A percentile compares a stretch with the other conserved stretches of the same genome.
Evolutionary conservation across 2,113 vertebrate species (phyloP).

Genomic region (Diadophis punctatus): DNA sequence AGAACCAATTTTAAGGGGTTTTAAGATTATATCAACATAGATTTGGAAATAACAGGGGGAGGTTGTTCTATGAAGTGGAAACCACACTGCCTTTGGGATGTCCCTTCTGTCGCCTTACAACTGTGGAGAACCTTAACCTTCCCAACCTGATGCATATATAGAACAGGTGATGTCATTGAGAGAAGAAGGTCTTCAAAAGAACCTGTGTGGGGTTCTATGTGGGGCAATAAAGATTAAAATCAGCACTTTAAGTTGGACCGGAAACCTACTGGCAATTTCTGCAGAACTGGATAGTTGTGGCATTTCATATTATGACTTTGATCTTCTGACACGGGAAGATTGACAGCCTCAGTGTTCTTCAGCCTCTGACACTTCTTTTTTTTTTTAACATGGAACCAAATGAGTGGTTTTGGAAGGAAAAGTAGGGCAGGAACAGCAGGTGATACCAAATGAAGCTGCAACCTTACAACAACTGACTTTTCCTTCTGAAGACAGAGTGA

Average conservation of each 20-base stretch:
- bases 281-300: neutral
- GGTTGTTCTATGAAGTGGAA: neutral
- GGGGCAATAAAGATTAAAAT: neutral
- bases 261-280: neutral
- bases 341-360: neutral
- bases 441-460: neutral
- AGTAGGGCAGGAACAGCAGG: neutral
- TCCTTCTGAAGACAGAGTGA: neutral
- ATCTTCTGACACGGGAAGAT: neutral
- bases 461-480: neutral
- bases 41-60: neutral
- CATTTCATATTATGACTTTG: neutral
- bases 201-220: neutral
- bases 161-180: neutral
- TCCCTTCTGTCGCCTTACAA: neutral
- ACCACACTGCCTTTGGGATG: neutral
- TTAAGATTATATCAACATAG: neutral
- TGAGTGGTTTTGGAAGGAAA: neutral
- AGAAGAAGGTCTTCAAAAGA: neutral
- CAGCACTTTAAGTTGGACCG: neutral
- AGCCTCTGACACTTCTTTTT: neutral
- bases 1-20: neutral
- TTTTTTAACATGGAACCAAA: neutral
- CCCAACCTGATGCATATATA: neutral
- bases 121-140: neutral